Base-by-base conservation (phyloP, 1,140 invertebrate species). In the Heliconius eleuchia region DNA sequence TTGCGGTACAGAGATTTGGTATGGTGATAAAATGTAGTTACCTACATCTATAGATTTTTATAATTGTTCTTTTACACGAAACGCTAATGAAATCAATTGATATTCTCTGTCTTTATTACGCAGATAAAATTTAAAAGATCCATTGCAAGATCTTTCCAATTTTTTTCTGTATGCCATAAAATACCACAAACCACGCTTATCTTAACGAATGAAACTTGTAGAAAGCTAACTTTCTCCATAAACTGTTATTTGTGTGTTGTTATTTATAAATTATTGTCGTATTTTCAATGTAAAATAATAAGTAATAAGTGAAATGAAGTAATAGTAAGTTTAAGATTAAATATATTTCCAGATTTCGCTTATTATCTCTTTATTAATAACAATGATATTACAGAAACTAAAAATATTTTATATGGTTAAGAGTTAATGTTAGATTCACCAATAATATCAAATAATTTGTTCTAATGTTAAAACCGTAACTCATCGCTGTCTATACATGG, bases 191-290 rank as follows among this genome's bases (percentile, higher is more conserved):
- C 66, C 85, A 87, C 83, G 87, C 81, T 84, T 74, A 87, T 85
- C 83, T 81, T 73, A 86, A 77, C 80, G 78, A 82, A 82, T 80
- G 77, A 76, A 80, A 84, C 82, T 66, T 80, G 79, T 85, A 81
- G 87, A 88, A 88, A 88, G 87, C 84, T 78, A 78, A 87, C 87
- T 88, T 87, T 88, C 85, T 85, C 85, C 80, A 52, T 82, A 80
- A 82, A 78, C 80, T 84, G 80, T 74, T 81, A 80, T 81, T 83
- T 77, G 74, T 81, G 80, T 66, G 11, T 30, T 30, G 27, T 66
- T 66, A 66, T 30, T 66, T 66, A 30, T 66, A 66, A 30, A 27
- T 60, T 23, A 60, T 9, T 6, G 27, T 66, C 3, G 60, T n/a
- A 66, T 66, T 66, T 23, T 66, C 9, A 16, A 66, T 66, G 30